These are phyloP conservation scores for Caenorhabditis latens DNA, from an alignment of 1,140 invertebrate genomes.

Conservation along the genomic window DNA sequence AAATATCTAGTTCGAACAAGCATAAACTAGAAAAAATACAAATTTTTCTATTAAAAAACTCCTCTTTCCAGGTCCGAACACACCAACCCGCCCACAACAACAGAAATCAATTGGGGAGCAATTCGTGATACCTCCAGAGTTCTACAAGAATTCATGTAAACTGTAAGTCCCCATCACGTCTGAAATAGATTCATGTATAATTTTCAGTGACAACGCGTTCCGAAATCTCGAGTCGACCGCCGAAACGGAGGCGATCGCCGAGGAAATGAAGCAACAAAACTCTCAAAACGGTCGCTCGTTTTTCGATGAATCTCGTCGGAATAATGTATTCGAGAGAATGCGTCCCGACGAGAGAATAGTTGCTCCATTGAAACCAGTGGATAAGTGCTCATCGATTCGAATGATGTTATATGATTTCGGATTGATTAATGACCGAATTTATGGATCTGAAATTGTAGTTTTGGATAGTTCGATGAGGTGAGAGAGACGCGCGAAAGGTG, in stretches of 20 bases:
- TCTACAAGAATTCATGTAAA: slow-evolving; percentile 81
- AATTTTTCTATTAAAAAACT: too few relatives aligned
- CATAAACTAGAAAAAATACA: too few relatives aligned
- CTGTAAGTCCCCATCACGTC: slow-evolving; percentile 81
- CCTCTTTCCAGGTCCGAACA: slow-evolving; percentile 1
- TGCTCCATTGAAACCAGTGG: slow-evolving; percentile 65
- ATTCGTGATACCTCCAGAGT: slow-evolving; percentile 73
- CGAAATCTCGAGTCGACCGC: slow-evolving; percentile 85
- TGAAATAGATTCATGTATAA: neutral
- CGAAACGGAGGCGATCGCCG: slow-evolving; percentile 80
- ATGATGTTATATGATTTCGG: slow-evolving; percentile 77
- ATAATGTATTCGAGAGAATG: slow-evolving; percentile 77
- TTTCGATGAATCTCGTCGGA: slow-evolving; percentile 72
- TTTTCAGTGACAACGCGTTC: slow-evolving; percentile 86
- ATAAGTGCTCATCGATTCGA: slow-evolving; percentile 72
- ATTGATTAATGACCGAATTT: slow-evolving; percentile 68
- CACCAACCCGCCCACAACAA: neutral
- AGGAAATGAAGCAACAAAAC: slow-evolving; percentile 51
- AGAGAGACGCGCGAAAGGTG: neutral
- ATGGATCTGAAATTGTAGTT: slow-evolving; percentile 68
- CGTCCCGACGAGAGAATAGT: slow-evolving; percentile 64
- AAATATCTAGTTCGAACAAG: too few relatives aligned
- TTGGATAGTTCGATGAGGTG: slow-evolving; percentile 67
- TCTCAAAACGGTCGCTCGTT: slow-evolving; percentile 72
- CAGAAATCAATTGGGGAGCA: slow-evolving; percentile 62